Percentiles rank a stretch among this genome's conserved stretches.
phyloP scores from a whole-genome alignment of 2,888 invertebrate species.

The Chaetogeoica ovagalla region DNA sequence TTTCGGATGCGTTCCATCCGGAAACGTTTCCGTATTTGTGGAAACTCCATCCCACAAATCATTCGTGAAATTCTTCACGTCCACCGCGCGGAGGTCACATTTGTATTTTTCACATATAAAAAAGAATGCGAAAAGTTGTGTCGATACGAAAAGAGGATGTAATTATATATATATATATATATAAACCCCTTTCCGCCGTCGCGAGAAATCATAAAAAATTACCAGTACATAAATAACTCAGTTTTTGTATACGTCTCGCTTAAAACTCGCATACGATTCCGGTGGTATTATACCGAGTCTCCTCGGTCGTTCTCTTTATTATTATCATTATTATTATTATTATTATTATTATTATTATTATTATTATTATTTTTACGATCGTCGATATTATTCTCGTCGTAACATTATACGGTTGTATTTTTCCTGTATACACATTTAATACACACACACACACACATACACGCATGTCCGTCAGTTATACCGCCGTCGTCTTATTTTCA shows the following conservation, averaged over 20 bases:
- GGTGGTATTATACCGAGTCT: not conserved
- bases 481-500: conserved; percentile 10
- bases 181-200: not conserved
- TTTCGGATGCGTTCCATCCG: not conserved
- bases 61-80: conserved; percentile 21
- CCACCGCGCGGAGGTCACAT: not conserved
- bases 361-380: conserved; percentile 33
- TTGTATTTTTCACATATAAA: conserved; percentile 7
- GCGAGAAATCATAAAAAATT: conserved; percentile 47
- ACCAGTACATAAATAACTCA: conserved; percentile 52
- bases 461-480: too few relatives aligned
- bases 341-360: conserved; percentile 31
- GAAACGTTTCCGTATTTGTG: not conserved
- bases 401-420: conserved; percentile 44
- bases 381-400: conserved; percentile 43
- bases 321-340: conserved; percentile 23
- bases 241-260: conserved; percentile 26
- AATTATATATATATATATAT: not conserved
- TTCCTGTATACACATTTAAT: not conserved
- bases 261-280: conserved; percentile 29
- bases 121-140: conserved; percentile 10
- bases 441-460: not conserved
- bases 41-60: conserved; percentile 8
- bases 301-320: conserved; percentile 26
- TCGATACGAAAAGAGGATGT: not conserved